These are phyloP conservation scores for Onychomys arenicola DNA, from an alignment of 2,797 vertebrate genomes.

Conservation along the genomic window DNA sequence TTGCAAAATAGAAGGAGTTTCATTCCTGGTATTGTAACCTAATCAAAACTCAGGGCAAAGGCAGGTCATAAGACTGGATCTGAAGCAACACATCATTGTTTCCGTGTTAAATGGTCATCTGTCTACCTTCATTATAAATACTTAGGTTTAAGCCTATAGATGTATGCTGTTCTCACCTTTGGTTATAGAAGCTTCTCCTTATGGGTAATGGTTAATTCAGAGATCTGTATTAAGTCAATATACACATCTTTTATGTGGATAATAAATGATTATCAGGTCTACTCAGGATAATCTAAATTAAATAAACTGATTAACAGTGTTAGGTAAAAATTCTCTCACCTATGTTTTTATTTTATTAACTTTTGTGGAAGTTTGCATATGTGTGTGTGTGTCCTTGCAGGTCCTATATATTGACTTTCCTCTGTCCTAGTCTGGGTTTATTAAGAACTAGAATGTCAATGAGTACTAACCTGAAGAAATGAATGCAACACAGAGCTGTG, in stretches of 20 bases:
- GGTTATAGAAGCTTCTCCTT: background rate
- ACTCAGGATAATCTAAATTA: constrained; percentile 20
- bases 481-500: background rate
- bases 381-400: background rate
- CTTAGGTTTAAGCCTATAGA: background rate
- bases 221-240: background rate
- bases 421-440: accelerated
- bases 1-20: background rate
- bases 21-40: background rate
- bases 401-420: background rate
- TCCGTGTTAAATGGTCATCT: background rate
- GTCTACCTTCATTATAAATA: background rate
- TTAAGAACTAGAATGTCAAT: background rate
- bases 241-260: background rate
- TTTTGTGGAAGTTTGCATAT: background rate
- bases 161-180: too few species aligned
- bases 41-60: background rate
- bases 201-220: background rate
- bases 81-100: too few species aligned
- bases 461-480: background rate
- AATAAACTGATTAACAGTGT: background rate
- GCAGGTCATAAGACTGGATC: background rate
- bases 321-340: background rate
- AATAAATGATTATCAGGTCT: background rate
- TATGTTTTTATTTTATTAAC: background rate